phyloP scores from a whole-genome alignment of 2,113 vertebrate species.

The Hylia prasina region DNA sequence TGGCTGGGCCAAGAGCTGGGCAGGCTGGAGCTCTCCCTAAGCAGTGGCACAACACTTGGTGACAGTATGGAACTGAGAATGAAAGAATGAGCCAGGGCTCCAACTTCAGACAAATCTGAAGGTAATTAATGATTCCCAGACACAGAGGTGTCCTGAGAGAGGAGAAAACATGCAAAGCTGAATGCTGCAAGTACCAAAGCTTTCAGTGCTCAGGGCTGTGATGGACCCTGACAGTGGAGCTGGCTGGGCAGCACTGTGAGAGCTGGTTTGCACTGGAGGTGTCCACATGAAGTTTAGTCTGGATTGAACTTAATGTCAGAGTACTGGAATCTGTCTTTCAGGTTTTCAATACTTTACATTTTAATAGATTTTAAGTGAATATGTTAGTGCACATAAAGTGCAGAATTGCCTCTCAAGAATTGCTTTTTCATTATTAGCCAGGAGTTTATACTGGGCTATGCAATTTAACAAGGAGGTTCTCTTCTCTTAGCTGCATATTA shows the following conservation, averaged over 20 bases:
- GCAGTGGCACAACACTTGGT: not conserved
- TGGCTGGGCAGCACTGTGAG: not conserved
- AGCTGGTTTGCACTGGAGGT: not conserved
- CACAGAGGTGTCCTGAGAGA: not conserved
- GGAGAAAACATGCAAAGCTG: not conserved
- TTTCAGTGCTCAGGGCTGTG: not conserved
- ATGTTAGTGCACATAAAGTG: not conserved
- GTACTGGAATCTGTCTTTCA: not conserved
- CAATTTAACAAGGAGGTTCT: not conserved
- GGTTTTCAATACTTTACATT: not conserved
- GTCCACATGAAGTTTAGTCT: not conserved
- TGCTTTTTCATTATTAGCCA: not conserved
- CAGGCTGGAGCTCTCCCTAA: not conserved
- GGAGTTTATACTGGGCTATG: not conserved
- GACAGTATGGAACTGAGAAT: not conserved
- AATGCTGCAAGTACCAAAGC: not conserved
- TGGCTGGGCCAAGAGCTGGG: not conserved
- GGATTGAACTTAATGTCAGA: not conserved
- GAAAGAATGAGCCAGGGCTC: not conserved
- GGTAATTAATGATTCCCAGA: not conserved
- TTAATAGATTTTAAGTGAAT: not conserved
- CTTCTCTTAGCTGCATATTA: not conserved
- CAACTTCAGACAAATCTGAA: not conserved
- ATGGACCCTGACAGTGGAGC: not conserved
- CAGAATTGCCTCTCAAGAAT: not conserved